These are phyloP conservation scores for Palythoa grandis DNA, from an alignment of 92 coral and sea anemone genomes.

Conservation along the genomic window DNA sequence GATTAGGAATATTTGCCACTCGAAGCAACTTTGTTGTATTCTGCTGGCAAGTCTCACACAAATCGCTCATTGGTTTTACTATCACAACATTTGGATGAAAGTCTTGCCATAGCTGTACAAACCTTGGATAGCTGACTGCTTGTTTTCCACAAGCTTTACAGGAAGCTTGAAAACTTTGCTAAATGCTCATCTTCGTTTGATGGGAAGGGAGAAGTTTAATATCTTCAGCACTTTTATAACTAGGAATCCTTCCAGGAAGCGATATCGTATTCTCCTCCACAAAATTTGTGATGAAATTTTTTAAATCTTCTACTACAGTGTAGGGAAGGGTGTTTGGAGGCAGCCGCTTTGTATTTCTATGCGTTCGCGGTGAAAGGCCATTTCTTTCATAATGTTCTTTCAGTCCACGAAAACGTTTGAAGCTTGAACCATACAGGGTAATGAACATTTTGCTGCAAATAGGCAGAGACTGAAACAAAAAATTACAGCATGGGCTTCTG, in stretches of 20 bases:
- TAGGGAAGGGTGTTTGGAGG: conserved; percentile 25
- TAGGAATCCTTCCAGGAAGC: conserved; percentile 46
- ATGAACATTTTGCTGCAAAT: neutral
- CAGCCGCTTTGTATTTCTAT: conserved; percentile 41
- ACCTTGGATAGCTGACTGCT: conserved; percentile 41
- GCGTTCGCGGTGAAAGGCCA: conserved; percentile 26
- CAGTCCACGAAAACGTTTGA: conserved; percentile 19
- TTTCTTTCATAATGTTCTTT: conserved; percentile 7
- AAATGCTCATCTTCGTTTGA: conserved; percentile 53
- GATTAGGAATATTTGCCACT: neutral
- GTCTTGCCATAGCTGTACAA: conserved; percentile 37
- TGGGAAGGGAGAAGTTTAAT: conserved; percentile 42
- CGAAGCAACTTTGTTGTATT: conserved; percentile 10
- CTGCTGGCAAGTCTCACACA: conserved; percentile 52
- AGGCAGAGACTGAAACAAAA: neutral
- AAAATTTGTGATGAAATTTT: conserved; percentile 24
- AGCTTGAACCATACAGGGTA: conserved; percentile 14
- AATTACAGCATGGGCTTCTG: neutral
- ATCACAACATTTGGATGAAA: conserved; percentile 46
- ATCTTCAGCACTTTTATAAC: conserved; percentile 37
- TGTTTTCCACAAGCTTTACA: conserved; percentile 43
- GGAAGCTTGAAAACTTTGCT: conserved; percentile 32
- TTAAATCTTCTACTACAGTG: conserved; percentile 14
- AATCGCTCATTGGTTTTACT: conserved; percentile 44
- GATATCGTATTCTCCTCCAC: conserved; percentile 34